Evolutionary conservation across 1,140 invertebrate genomes (phyloP), one percentile per base, ranked within the genome.

Genomic region (Lordiphosa clarofinis): DNA sequence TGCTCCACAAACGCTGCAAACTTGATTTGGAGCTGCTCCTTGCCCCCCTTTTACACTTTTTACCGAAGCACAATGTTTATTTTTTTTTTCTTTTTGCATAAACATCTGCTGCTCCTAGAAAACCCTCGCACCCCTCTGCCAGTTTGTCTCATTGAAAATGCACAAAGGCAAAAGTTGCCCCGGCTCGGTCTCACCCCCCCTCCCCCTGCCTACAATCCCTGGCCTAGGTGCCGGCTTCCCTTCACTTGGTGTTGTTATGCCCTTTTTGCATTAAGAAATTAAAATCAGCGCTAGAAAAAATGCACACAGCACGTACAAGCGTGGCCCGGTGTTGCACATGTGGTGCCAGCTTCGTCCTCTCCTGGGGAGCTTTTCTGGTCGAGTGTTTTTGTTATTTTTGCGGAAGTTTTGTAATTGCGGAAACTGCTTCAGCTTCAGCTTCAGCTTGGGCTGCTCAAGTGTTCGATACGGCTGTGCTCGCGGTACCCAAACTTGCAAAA

Each of bases 261-360:
- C 72, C 72, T 72, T 81, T 82, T 66, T 84, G 68, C 76, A 82
- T 82, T 84, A 82, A 84, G 76, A 84, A 82, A 82, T 82, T 82
- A 82, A 82, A 82, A 82, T 84, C 49, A 76, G 78, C 67, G 67
- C 72, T 56, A 67, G 57, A 82, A 84, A 84, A 82, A 82, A 76
- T 76, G 62, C 56, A 43, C 49, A 56, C 46, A 61, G 60, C 35
- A 37, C 54, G 46, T 65, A 56, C 47, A 44, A 15, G 38, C 46
- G 15, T 40, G 28, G 8, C 31, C 39, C 12, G 35, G 12, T 11
- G 54, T 33, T 56, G 67, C 63, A 82, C 76, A 81, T 81, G 76
- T 81, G 75, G 42, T 57, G 50, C 71, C 44, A 43, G 35, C 49
- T 57, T 54, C 61, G 10, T 28, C 44, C 4, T 15, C 24, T 21